Conservation (phyloP, 2,888 invertebrate species). For the Macropis europaea region DNA sequence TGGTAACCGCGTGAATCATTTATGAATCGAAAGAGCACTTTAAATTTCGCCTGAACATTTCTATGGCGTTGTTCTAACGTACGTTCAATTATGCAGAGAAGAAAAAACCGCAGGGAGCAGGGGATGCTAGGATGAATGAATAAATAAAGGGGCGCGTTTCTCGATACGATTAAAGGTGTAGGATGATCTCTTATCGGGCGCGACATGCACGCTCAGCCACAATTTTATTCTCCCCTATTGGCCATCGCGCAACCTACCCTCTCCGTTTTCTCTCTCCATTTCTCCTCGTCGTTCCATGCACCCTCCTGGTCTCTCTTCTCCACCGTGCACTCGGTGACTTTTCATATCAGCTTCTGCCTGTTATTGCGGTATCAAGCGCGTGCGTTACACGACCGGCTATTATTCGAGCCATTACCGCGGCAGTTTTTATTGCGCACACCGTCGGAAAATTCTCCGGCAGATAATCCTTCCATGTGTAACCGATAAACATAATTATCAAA, state of each 20-base stretch:
- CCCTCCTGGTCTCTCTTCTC: background rate
- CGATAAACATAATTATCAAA: background rate
- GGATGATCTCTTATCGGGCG: slow-evolving; percentile 6
- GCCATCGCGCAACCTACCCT: no score
- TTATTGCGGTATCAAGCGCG: background rate
- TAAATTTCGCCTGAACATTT: slow-evolving; percentile 20
- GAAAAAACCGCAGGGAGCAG: slow-evolving; percentile 9
- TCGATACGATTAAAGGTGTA: slow-evolving; percentile 13
- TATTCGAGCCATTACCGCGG: background rate
- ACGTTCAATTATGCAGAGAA: slow-evolving; percentile 41
- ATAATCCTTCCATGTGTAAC: background rate
- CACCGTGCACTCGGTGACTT: slow-evolving; percentile 8
- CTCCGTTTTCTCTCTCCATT: no score
- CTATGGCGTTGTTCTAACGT: slow-evolving; percentile 15
- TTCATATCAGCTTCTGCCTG: background rate
- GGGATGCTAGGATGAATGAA: background rate
- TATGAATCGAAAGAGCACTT: slow-evolving; percentile 32
- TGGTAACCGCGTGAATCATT: slow-evolving; percentile 26
- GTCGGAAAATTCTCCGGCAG: background rate
- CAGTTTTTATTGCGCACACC: background rate
- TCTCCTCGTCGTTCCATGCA: no score
- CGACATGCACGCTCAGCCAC: slow-evolving; percentile 2
- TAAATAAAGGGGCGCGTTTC: slow-evolving; percentile 17
- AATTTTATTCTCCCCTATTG: background rate
- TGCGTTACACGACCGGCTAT: background rate